Evolutionary conservation across 2,113 vertebrate species (phyloP).

Genomic region (Nothobranchius furzeri): DNA sequence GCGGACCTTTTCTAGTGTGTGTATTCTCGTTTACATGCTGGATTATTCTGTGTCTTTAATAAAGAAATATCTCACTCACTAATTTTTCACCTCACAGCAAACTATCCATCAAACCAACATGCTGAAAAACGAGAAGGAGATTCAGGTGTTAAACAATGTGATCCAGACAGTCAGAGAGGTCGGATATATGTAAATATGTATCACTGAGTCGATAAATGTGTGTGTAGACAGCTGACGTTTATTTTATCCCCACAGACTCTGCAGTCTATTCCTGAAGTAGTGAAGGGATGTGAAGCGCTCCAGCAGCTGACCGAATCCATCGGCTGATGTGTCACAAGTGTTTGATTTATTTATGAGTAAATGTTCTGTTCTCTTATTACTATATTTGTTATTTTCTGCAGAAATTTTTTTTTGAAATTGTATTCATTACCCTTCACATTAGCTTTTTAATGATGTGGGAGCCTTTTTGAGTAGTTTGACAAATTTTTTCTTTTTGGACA

Average conservation of each 20-base stretch:
- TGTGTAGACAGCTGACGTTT: background rate
- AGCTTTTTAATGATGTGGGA: too few species aligned
- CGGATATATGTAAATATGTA: conserved; percentile 19
- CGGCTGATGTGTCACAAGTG: conserved; percentile 34
- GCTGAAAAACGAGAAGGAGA: conserved; percentile 81
- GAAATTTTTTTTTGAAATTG: background rate
- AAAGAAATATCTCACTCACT: too few species aligned
- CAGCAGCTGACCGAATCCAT: conserved; percentile 73
- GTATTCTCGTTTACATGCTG: too few species aligned
- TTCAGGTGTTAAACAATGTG: conserved; percentile 82
- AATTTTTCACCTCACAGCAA: conserved; percentile 72
- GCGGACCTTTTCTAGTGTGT: background rate
- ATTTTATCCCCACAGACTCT: conserved; percentile 62
- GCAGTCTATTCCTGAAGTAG: conserved; percentile 68
- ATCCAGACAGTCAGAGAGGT: conserved; percentile 84
- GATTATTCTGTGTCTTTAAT: background rate
- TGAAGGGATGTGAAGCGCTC: conserved; percentile 68
- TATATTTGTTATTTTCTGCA: background rate
- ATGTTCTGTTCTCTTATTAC: background rate
- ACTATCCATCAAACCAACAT: conserved; percentile 83
- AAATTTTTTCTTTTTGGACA: too few species aligned
- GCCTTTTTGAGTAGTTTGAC: too few species aligned
- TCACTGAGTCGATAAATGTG: background rate
- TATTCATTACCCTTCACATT: too few species aligned
- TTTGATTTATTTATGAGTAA: conserved; percentile 25